These are phyloP conservation scores for Willowsia nigromaculata DNA, from an alignment of 2,888 invertebrate species.

Conservation along the genomic window DNA sequence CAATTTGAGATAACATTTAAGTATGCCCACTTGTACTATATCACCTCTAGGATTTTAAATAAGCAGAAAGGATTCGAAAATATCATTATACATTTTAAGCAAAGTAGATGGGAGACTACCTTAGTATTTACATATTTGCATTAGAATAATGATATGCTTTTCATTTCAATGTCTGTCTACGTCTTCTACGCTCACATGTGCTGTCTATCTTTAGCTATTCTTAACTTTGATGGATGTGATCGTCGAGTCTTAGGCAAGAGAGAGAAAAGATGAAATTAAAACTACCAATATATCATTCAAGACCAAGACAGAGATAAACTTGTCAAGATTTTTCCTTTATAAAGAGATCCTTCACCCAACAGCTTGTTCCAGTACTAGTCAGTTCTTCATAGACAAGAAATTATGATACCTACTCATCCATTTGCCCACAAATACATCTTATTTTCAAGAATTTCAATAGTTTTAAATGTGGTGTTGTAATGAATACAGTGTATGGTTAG, in stretches of 20 bases:
- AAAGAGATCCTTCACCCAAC: background rate
- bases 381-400: too few relatives aligned
- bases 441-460: too few relatives aligned
- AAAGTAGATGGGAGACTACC: too few relatives aligned
- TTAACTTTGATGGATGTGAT: slow-evolving; percentile 64
- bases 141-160: background rate
- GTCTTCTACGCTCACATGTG: background rate
- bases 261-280: slow-evolving; percentile 1
- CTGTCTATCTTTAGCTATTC: background rate
- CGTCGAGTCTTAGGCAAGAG: background rate
- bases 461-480: too few relatives aligned
- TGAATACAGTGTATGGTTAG: too few relatives aligned
- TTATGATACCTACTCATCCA: too few relatives aligned
- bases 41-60: too few relatives aligned
- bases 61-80: too few relatives aligned
- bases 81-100: too few relatives aligned
- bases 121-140: background rate
- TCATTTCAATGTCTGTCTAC: background rate
- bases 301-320: slow-evolving; percentile 62
- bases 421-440: too few relatives aligned
- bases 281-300: slow-evolving; percentile 49
- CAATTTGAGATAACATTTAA: too few relatives aligned
- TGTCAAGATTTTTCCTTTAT: slow-evolving; percentile 59
- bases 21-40: too few relatives aligned
- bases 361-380: background rate